Percentiles rank a stretch among this genome's conserved stretches.
These are phyloP conservation scores for Anomalospiza imberbis DNA, from an alignment of 2,797 vertebrate species.

Conservation along the genomic window DNA sequence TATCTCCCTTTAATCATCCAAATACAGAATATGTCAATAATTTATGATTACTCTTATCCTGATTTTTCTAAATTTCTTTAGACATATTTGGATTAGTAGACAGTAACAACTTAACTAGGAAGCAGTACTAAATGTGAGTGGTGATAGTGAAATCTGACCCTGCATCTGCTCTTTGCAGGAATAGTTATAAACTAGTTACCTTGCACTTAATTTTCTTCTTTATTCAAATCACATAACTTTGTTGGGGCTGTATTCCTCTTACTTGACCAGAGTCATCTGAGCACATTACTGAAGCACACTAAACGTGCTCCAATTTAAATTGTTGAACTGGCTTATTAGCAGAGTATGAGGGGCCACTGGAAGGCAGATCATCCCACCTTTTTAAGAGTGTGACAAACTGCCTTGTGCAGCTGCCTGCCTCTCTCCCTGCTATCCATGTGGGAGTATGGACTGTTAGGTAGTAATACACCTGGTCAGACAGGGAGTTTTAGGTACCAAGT, in stretches of 20 bases:
- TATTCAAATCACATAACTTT: not conserved
- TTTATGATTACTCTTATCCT: not conserved
- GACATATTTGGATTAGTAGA: not conserved
- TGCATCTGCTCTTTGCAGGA: not conserved
- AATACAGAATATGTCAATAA: not conserved
- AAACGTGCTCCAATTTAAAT: not conserved
- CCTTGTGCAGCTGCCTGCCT: not conserved
- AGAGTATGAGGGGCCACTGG: not conserved
- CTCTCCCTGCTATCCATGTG: not conserved
- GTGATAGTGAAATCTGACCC: not conserved
- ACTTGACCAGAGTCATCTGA: not conserved
- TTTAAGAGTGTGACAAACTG: not conserved
- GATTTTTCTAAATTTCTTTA: not conserved
- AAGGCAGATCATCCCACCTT: not conserved
- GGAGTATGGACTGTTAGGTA: not conserved
- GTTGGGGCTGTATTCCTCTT: not conserved
- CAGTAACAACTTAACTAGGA: not conserved
- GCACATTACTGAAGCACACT: not conserved
- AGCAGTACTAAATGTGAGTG: not conserved
- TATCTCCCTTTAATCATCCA: not conserved
- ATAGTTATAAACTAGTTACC: not conserved
- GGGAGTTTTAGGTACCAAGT: not conserved
- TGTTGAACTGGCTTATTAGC: not conserved
- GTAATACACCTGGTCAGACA: not conserved
- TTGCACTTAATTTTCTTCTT: not conserved